Conservation (phyloP, 2,113 vertebrate species). For the Campylomormyrus numenius region DNA sequence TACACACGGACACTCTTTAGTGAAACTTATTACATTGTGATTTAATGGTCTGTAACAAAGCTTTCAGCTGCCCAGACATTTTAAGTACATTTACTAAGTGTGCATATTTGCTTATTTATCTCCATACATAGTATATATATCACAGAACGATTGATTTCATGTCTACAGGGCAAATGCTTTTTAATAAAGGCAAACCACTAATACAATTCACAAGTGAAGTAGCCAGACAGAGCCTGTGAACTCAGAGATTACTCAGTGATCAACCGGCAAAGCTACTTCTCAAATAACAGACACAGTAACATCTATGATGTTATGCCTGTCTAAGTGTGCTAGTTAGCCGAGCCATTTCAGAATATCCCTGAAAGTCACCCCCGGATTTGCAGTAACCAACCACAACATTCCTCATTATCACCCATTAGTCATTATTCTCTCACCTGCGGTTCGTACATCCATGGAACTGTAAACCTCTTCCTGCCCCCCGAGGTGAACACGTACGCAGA, state of each 20-base stretch:
- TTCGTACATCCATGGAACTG: conserved; percentile 44
- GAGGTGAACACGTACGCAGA: conserved; percentile 45
- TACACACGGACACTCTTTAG: background rate
- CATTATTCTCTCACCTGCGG: conserved; percentile 44
- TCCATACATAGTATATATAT: background rate
- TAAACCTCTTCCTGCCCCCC: conserved; percentile 40
- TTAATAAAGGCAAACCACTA: background rate
- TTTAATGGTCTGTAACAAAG: background rate
- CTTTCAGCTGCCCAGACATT: background rate
- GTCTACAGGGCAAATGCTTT: background rate
- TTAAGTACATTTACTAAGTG: background rate
- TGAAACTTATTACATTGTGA: background rate
- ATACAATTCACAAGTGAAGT: background rate
- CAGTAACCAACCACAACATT: background rate
- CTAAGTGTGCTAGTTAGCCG: background rate
- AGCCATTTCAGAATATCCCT: background rate
- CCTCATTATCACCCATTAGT: background rate
- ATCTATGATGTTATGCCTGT: background rate
- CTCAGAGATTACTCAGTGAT: background rate
- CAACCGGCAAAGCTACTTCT: background rate
- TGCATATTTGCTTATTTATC: background rate
- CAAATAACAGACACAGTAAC: background rate
- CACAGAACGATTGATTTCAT: background rate
- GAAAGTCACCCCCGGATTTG: background rate
- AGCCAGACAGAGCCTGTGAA: background rate